Base-by-base conservation (phyloP, 37 sponge, comb jelly and placozoan genomes). In the Aphrocallistes beatrix region DNA sequence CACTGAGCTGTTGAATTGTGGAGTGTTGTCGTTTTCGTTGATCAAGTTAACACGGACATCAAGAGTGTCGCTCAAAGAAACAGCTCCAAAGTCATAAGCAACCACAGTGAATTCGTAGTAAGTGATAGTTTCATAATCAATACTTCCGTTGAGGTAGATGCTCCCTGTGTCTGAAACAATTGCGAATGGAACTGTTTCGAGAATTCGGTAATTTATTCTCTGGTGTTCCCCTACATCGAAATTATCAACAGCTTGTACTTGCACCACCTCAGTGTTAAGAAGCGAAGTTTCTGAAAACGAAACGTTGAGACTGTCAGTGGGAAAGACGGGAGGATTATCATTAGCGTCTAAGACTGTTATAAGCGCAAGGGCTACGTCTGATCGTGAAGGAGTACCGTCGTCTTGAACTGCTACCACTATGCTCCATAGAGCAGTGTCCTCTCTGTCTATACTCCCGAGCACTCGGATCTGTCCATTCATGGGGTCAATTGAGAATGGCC, bases 321-420 rank as follows among this genome's bases (percentile, higher is more conserved):
- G 38, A 82, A 94, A 92, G 0, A 69, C 6, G 3, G 94, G 94
- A 47, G 86, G 37, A 83, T 89, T 90, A 51, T 92, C 92, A 84
- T 94, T 94, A 8, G 51, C 51, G 51, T 92, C 92, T 23, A 38
- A 37, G 1, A 94, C 88, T 23, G 81, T 81, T n/a, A 94, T 51
- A n/a, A 37, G 37, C 17, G 92, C 88, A 10, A 32, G 36, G 39
- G 84, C 86, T 51, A 86, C 49, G 17, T 83, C 37, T 10, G 90
- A 82, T 0, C 47, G 85, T 0, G 85, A 40, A 28, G 91, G 91
- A 0, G 38, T 32, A 6, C 92, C 94, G 0, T 32, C 16, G 38
- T 94, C 94, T 28, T 23, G 39, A 1, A 93, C 94, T 1, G 83
- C 39, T 38, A 94, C 89, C 0, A 45, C 51, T n/a, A 94, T 85